Evolutionary conservation across 1,140 invertebrate genomes (phyloP).

Genomic region (Mercenaria mercenaria): DNA sequence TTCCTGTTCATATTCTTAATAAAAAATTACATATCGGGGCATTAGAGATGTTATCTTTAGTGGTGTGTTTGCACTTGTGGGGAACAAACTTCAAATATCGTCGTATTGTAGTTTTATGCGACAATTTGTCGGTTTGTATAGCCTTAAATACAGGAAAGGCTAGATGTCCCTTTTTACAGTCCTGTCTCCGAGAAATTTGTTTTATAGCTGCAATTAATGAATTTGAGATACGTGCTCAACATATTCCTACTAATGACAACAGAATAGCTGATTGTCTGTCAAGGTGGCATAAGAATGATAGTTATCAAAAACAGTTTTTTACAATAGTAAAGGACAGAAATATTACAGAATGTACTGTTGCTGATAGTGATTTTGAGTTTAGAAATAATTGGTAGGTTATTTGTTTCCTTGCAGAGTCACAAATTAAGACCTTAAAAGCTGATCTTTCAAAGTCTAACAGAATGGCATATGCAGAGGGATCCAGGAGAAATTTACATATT

Average conservation of each 20-base stretch:
- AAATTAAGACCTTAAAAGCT: too few relatives aligned
- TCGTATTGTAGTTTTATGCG: neutral
- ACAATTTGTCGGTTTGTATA: neutral
- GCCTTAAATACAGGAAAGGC: slow-evolving; percentile 13
- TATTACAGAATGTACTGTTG: neutral
- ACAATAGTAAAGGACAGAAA: neutral
- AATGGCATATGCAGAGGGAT: neutral
- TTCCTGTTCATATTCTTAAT: slow-evolving; percentile 31
- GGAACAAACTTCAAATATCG: neutral
- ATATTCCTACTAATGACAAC: too few relatives aligned
- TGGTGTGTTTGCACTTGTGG: slow-evolving; percentile 1
- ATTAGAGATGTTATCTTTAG: slow-evolving; percentile 26
- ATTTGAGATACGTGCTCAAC: slow-evolving; percentile 13
- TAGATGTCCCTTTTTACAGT: neutral
- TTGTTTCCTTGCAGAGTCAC: neutral
- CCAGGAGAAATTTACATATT: neutral
- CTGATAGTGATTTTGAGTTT: neutral
- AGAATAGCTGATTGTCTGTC: neutral
- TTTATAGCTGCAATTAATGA: neutral
- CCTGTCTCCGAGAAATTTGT: neutral
- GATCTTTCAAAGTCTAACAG: neutral
- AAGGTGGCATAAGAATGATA: neutral
- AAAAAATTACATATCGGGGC: slow-evolving; percentile 15
- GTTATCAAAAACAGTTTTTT: neutral
- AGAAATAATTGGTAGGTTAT: neutral